These are phyloP conservation scores for Tetragnatha montana DNA, from an alignment of 2,888 invertebrate species.

Conservation along the genomic window DNA sequence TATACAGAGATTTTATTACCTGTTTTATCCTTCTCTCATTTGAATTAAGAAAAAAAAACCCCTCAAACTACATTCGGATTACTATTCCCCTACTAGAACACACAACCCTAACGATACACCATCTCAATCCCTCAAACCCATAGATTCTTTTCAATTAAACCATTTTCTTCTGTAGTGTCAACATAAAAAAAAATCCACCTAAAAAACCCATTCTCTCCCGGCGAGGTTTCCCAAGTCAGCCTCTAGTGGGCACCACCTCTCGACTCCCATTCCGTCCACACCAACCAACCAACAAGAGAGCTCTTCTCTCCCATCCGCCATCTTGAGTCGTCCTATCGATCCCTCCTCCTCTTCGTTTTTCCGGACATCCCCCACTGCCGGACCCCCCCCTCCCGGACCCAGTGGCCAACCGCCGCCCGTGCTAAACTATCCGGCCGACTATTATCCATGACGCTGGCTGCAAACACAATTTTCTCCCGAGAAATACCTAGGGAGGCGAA, in stretches of 20 bases:
- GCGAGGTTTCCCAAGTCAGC: constrained; percentile 23
- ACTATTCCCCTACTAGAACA: too few species aligned
- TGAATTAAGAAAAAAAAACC: too few species aligned
- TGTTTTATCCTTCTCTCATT: too few species aligned
- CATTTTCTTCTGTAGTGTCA: too few species aligned
- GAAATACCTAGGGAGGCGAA: constrained; percentile 63
- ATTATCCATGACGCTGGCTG: constrained; percentile 65
- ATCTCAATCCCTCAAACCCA: too few species aligned
- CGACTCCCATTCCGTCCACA: constrained; percentile 14
- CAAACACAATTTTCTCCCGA: constrained; percentile 68
- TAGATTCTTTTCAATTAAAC: too few species aligned
- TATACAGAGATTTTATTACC: too few species aligned
- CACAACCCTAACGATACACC: too few species aligned
- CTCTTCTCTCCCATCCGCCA: constrained; percentile 45
- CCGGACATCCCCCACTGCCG: constrained; percentile 52
- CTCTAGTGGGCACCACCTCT: constrained; percentile 63
- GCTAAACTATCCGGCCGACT: constrained; percentile 65
- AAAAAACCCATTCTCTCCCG: neutral
- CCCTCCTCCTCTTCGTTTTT: constrained; percentile 34
- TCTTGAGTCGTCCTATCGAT: constrained; percentile 62
- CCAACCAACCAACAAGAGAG: constrained; percentile 8
- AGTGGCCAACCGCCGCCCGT: constrained; percentile 61
- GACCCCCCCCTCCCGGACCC: constrained; percentile 11
- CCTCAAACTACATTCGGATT: too few species aligned
- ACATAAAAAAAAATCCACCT: too few species aligned